Base-by-base conservation (phyloP, 1,140 invertebrate species). In the Cyphomyrmex costatus region DNA sequence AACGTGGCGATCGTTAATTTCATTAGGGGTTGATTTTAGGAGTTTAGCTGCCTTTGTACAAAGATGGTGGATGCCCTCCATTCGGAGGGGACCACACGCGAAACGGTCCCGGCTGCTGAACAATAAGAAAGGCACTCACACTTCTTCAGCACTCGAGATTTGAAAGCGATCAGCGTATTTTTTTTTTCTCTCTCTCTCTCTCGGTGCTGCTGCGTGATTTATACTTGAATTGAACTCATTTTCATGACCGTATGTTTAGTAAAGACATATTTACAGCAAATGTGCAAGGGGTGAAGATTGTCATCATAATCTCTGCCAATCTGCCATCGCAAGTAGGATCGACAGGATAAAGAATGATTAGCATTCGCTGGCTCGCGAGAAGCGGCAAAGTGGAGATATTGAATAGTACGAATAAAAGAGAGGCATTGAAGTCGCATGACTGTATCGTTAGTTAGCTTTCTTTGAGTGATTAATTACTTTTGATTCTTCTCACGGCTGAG, bases 1-100 rank as follows among this genome's bases (percentile, higher is more conserved):
- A 90, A 63, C 68, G 89, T 92, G 92, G 91, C 77, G 90, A 89
- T 92, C 87, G 91, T 91, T 93, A 92, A 93, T 93, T 91, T 90
- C 87, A 93, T 93, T 92, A 93, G 63, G 87, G 56, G 58, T 71
- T 70, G 88, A 93, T 92, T 93, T 91, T 89, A 74, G 85, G 24
- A 90, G 80, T 71, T 66, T 87, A 63, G 73, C 80, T 77, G 79
- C 82, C 89, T 83, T 60, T 60, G 10, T 68, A 87, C 61, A 86
- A 91, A 90, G 80, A 92, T 91, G 91, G 89, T 87, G 86, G 79
- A 30, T 66, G 63, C 66, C 61, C 73, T 83, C 49, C 73, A 42
- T 56, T 63, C 70, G 27, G 12, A 21, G 36, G 65, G 65, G 63
- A 46, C 36, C n/a, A 8, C 60, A 49, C 61, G 30, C 56, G 30